These are phyloP conservation scores for Hestina assimilis DNA, from an alignment of 1,140 invertebrate genomes.

Conservation along the genomic window DNA sequence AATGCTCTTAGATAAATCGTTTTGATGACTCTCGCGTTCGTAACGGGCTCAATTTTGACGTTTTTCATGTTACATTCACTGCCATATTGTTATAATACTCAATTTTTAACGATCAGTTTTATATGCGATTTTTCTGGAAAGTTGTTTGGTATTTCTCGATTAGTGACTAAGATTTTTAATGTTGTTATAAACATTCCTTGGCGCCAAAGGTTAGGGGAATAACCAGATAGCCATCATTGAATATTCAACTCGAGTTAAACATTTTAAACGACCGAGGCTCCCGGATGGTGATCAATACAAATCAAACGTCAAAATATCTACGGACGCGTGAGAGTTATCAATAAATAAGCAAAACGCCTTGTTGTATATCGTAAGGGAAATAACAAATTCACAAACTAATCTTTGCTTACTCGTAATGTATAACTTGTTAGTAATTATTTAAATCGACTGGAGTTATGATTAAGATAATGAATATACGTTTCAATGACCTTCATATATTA, in stretches of 20 bases:
- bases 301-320: conserved; percentile 33
- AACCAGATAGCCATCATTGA: background rate
- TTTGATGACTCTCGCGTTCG: conserved; percentile 11
- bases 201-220: conserved; percentile 3
- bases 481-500: conserved; percentile 60
- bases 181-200: conserved; percentile 5
- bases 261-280: background rate
- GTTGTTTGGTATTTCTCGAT: conserved; percentile 1
- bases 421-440: conserved; percentile 73
- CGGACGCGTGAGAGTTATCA: conserved; percentile 2
- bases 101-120: conserved; percentile 16
- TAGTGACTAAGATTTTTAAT: conserved; percentile 6
- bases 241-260: background rate
- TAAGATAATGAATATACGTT: conserved; percentile 56
- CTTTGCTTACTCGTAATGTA: conserved; percentile 68
- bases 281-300: conserved; percentile 14
- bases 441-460: conserved; percentile 65
- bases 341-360: conserved; percentile 4
- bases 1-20: background rate
- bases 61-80: conserved; percentile 18
- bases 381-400: conserved; percentile 77
- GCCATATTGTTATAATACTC: conserved; percentile 29
- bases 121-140: conserved; percentile 8
- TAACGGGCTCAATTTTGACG: conserved; percentile 20
- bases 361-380: conserved; percentile 36